Evolutionary conservation across 2,888 invertebrate species (phyloP).

Genomic region (Drosophila heteroneura): DNA sequence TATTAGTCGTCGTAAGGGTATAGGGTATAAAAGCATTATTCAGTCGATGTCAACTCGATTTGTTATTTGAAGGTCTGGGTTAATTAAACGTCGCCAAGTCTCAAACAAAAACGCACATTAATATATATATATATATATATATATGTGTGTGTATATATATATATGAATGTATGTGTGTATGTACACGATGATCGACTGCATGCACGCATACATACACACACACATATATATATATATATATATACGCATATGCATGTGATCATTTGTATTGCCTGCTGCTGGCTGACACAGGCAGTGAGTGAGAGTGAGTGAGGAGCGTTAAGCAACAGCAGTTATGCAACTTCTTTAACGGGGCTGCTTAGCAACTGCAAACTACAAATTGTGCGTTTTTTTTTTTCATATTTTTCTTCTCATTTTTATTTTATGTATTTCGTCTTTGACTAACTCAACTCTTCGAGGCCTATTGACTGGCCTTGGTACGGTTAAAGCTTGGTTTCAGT

Average conservation of each 20-base stretch:
- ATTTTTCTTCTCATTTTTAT: not conserved
- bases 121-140: not conserved
- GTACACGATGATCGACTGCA: not conserved
- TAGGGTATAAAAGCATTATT: not conserved
- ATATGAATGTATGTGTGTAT: not conserved
- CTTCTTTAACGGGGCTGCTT: constrained; percentile 6
- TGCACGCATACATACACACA: not conserved
- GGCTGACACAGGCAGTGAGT: not conserved
- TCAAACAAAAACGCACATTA: not conserved
- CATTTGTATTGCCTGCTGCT: not conserved
- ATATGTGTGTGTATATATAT: not conserved
- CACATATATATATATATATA: not conserved
- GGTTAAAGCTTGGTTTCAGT: constrained; percentile 1
- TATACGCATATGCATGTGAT: not conserved
- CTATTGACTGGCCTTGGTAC: constrained; percentile 31
- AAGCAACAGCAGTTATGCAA: constrained; percentile 51
- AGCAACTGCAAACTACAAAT: not conserved
- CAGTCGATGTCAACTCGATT: constrained; percentile 39
- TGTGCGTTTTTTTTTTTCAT: constrained; percentile 2
- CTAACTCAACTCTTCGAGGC: constrained; percentile 21
- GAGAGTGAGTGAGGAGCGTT: not conserved
- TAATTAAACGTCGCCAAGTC: constrained; percentile 65
- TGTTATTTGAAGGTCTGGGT: constrained; percentile 72
- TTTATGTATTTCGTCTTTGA: constrained; percentile 7
- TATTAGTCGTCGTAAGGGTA: not conserved